A percentile compares a stretch with the other conserved stretches of the same genome.
phyloP scores from a whole-genome alignment of 2,113 vertebrate species.

The Megalops atlanticus region DNA sequence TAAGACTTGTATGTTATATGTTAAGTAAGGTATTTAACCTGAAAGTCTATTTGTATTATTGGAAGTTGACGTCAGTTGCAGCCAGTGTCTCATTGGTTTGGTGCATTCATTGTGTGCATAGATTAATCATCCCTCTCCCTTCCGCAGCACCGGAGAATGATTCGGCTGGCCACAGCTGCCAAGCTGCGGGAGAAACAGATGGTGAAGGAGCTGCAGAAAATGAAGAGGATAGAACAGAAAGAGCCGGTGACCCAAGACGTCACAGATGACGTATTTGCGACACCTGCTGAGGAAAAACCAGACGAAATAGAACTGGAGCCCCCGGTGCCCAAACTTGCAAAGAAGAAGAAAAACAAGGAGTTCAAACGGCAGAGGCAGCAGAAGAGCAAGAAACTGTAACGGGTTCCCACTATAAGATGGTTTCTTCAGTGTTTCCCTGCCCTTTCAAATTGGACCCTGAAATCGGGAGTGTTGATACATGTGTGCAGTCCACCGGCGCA shows the following conservation, averaged over 20 bases:
- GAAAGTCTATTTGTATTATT: background rate
- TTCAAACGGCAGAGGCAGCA: slow-evolving; percentile 83
- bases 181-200: slow-evolving; percentile 86
- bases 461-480: background rate
- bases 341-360: slow-evolving; percentile 78
- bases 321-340: slow-evolving; percentile 72
- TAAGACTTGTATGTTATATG: no score
- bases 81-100: background rate
- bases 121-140: slow-evolving; percentile 17
- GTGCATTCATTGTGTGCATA: background rate
- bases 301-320: slow-evolving; percentile 74
- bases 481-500: background rate
- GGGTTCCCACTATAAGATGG: background rate
- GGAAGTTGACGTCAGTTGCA: background rate
- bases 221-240: slow-evolving; percentile 74
- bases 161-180: slow-evolving; percentile 79
- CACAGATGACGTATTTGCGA: slow-evolving; percentile 84
- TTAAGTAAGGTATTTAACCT: background rate
- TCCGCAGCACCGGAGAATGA: slow-evolving; percentile 79
- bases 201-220: slow-evolving; percentile 83
- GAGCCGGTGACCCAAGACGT: slow-evolving; percentile 74
- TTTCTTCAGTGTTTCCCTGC: background rate
- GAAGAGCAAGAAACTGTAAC: slow-evolving; percentile 35
- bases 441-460: background rate
- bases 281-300: slow-evolving; percentile 78